Base-by-base conservation (phyloP, 2,888 invertebrate genomes). In the Drosophila dives region DNA sequence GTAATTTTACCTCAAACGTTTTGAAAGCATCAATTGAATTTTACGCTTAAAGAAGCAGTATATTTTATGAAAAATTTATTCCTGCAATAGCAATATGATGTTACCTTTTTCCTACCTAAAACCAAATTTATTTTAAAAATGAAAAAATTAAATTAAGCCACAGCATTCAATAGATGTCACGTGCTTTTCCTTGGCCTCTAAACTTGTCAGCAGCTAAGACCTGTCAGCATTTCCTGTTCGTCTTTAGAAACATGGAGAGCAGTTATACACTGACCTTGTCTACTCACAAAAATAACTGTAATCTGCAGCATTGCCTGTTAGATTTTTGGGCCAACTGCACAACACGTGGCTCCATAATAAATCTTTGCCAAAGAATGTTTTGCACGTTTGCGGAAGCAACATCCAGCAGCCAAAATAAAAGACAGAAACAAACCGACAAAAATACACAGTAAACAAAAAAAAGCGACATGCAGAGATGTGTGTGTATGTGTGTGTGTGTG, bases 321-420 rank as follows among this genome's bases (percentile, higher is more conserved):
- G 53, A 42, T 20, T 72, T 65, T 48, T 53, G 36, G n/a, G 34
- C 36, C 58, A 72, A 71, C 49, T 69, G 64, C 55, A 83, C 74
- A 73, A 72, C 81, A 87, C 80, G 83, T 87, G 74, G 51, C 55
- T 45, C 50, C 33, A 69, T 67, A 85, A 85, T 85, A 85, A 87
- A 87, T 85, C 83, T 75, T 79, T 81, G 70, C 64, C 59, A 64
- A 32, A 71, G 63, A 85, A 74, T 75, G 72, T 76, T 70, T 79
- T 59, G 72, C 87, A 85, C 84, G 86, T 79, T 73, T 79, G 72
- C 69, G 75, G 72, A 78, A 72, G 75, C 62, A 68, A 53, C 42
- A 51, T 32, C 40, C 48, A 54, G 32, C 29, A 42, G 15, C 15
- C 56, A 58, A 68, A 68, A 48, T 55, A 53, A 45, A 23, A 53